phyloP scores from a whole-genome alignment of 2,113 vertebrate genomes.

The Carlito syrichta region DNA sequence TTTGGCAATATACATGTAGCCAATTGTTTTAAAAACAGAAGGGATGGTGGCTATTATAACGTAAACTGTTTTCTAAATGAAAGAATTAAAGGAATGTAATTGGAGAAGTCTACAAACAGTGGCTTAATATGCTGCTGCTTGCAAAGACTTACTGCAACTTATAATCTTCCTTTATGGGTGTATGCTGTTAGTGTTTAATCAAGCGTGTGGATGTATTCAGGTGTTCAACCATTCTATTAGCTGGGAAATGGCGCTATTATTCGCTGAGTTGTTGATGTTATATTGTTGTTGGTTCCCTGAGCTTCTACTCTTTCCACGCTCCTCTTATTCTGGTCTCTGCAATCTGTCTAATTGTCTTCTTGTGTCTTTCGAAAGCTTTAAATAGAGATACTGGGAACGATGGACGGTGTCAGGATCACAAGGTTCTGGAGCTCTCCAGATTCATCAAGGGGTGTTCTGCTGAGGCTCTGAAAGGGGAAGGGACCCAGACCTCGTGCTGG shows the following conservation, averaged over 20 bases:
- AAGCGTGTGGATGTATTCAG: conserved; percentile 80
- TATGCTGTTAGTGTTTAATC: conserved; percentile 80
- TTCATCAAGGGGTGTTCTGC: background rate
- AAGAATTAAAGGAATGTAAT: conserved; percentile 81
- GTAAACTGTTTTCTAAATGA: conserved; percentile 78
- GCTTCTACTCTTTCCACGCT: conserved; percentile 42
- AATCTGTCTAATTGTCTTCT: conserved; percentile 68
- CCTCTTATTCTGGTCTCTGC: conserved; percentile 34
- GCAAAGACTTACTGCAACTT: conserved; percentile 81
- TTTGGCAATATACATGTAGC: conserved; percentile 75
- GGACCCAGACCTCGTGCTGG: accelerated
- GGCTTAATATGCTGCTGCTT: conserved; percentile 79
- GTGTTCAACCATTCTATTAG: conserved; percentile 78
- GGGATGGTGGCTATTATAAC: conserved; percentile 77
- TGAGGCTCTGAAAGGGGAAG: background rate
- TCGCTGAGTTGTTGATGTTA: conserved; percentile 77
- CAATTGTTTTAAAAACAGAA: conserved; percentile 82
- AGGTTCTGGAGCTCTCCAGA: background rate
- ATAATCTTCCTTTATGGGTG: conserved; percentile 81
- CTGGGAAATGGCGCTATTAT: conserved; percentile 77
- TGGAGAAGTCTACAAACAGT: conserved; percentile 79
- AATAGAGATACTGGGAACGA: conserved; percentile 45
- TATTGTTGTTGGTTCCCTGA: conserved; percentile 62
- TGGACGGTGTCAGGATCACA: conserved; percentile 15
- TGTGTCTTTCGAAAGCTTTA: conserved; percentile 61